phyloP scores from a whole-genome alignment of 2,797 vertebrate genomes.

The Agapornis canus region DNA sequence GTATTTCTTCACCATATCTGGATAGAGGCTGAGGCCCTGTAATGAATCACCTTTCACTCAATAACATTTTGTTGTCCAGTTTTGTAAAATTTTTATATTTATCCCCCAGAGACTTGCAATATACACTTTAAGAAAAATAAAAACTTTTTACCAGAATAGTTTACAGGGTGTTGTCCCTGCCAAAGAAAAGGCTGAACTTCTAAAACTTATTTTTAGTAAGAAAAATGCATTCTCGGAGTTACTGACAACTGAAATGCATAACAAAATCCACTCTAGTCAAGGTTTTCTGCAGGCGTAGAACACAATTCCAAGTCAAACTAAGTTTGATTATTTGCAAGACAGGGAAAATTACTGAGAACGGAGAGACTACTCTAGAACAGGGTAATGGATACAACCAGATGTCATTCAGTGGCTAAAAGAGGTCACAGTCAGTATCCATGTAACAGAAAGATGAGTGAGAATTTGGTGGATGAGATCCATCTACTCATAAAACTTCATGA shows the following conservation, averaged over 20 bases:
- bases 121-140: not conserved
- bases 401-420: not conserved
- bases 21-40: not conserved
- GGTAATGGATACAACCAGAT: not conserved
- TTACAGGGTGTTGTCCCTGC: not conserved
- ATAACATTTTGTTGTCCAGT: not conserved
- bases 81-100: not conserved
- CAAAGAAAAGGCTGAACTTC: not conserved
- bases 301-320: not conserved
- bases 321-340: not conserved
- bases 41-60: not conserved
- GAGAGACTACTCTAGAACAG: not conserved
- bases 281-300: not conserved
- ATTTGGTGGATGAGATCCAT: not conserved
- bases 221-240: constrained; percentile 13
- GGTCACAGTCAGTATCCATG: not conserved
- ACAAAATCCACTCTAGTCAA: not conserved
- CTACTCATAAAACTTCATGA: not conserved
- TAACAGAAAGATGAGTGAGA: not conserved
- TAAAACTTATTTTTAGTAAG: not conserved
- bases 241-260: not conserved
- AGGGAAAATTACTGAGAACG: not conserved
- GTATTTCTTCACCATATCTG: not conserved
- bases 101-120: not conserved
- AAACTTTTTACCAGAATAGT: not conserved